Percentiles rank a stretch among this genome's conserved stretches.
Evolutionary conservation across 2,113 vertebrate genomes (phyloP).

Genomic region (Cephalopterus ornatus): DNA sequence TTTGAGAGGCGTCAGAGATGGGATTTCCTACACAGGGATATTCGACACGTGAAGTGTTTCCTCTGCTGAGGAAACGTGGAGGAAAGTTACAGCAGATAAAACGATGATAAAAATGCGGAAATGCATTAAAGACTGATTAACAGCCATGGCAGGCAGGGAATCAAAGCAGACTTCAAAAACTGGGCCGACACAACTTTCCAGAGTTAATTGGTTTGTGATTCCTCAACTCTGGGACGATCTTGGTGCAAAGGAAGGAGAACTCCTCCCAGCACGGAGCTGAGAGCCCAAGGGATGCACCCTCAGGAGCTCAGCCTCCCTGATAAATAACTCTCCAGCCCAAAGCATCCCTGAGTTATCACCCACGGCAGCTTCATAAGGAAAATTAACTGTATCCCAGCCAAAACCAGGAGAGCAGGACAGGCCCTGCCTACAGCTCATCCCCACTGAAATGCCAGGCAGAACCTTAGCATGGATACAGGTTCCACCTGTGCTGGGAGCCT

Average conservation of each 20-base stretch:
- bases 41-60: neutral
- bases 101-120: neutral
- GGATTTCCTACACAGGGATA: accelerated
- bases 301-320: neutral
- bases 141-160: neutral
- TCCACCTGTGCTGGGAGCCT: neutral
- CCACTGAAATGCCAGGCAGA: neutral
- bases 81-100: neutral
- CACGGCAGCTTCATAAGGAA: neutral
- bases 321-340: neutral
- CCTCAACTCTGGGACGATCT: neutral
- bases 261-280: neutral
- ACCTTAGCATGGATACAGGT: neutral
- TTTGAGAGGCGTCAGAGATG: neutral
- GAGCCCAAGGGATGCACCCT: neutral
- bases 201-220: neutral
- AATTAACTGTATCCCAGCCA: neutral
- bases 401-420: neutral
- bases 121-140: slow-evolving; percentile 1
- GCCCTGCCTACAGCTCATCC: neutral
- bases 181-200: neutral
- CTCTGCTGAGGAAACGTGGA: neutral
- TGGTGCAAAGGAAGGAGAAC: neutral
- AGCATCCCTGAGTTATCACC: neutral
- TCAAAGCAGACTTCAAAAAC: slow-evolving; percentile 2